These are phyloP conservation scores for Hypotaenidia philippensis DNA, from an alignment of 2,797 vertebrate species.

Conservation along the genomic window DNA sequence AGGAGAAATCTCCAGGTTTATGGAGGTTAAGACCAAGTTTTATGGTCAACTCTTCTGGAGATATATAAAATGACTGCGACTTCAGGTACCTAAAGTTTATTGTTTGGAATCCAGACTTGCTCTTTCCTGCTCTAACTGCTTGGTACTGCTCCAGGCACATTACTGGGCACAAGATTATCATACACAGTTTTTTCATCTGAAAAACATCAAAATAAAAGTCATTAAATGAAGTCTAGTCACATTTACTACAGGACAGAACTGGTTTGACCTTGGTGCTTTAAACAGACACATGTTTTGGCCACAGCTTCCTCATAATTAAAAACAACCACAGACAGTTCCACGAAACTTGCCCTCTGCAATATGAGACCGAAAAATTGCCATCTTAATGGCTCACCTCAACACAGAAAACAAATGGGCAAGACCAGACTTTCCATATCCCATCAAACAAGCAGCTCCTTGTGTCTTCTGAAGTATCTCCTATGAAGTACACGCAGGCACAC, in stretches of 20 bases:
- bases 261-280: background rate
- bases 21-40: background rate
- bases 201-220: background rate
- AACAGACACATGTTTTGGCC: background rate
- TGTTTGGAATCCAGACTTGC: background rate
- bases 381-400: background rate
- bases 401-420: background rate
- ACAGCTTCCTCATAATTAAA: background rate
- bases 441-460: background rate
- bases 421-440: background rate
- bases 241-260: background rate
- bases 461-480: background rate
- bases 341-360: background rate
- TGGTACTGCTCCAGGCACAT: background rate
- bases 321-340: background rate
- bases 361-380: background rate
- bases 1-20: background rate
- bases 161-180: background rate
- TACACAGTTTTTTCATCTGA: background rate
- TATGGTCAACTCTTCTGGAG: background rate
- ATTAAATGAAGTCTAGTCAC: background rate
- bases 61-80: background rate
- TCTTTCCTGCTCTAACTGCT: background rate
- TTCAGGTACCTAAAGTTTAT: background rate
- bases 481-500: accelerated